Base-by-base conservation (phyloP, 2,113 vertebrate genomes). In the Kobus ellipsiprymnus region DNA sequence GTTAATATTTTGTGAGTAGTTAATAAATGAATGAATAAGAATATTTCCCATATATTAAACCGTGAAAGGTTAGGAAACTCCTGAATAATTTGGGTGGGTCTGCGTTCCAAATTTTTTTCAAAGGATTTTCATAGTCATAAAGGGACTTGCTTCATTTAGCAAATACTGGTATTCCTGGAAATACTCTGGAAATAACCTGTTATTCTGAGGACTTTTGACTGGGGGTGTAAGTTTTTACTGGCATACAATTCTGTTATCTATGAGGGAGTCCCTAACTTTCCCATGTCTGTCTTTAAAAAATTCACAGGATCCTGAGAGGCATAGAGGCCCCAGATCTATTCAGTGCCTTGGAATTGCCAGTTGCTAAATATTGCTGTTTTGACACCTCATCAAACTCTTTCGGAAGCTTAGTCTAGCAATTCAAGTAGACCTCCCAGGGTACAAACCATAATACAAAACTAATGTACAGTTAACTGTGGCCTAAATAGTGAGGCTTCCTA, bases 361-460 rank as follows among this genome's bases (percentile, higher is more conserved):
- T 85, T 94, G 78, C 89, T 96, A 96, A 95, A 90, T 97, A 87
- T 40, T 96, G 40, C 60, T 60, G n/a, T 97, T 90, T 81, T 92
- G 90, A 95, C 29, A 96, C 27, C 52, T 78, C 74, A 87, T 95
- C 94, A 98, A 94, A 40, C 30, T 94, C 64, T 90, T 95, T 92
- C 74, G 94, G 94, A 97, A 97, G n/a, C 48, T 85, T 81, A 77
- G 30, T 92, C 95, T 96, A 90, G 85, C 85, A 96, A 94, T 80
- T 87, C 87, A 95, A 85, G 90, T 60, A 86, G 92, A 92, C 64
- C 87, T 96, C 94, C 81, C 82, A 96, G 67, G 71, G 81, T 95
- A 88, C 33, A 90, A 97, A 94, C 54, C 40, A 83, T 86, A 85
- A 96, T 67, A 80, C 7, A 95, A 84, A 96, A 62, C 16, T 96